phyloP scores from a whole-genome alignment of 2,113 vertebrate genomes.

The Guaruba guarouba region DNA sequence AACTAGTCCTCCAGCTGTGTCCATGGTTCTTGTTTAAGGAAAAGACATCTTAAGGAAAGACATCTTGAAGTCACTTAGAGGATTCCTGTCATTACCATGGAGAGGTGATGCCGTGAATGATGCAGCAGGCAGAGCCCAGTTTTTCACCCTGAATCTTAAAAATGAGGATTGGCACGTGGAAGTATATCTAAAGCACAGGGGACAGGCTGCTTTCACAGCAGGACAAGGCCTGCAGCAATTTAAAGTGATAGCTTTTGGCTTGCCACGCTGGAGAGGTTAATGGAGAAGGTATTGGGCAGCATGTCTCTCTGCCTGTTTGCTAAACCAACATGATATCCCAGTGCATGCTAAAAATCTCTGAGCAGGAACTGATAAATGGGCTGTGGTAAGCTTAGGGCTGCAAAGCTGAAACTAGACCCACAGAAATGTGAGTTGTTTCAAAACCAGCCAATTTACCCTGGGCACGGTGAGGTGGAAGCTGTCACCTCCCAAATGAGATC shows the following conservation, averaged over 20 bases:
- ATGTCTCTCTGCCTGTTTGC: neutral
- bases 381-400: neutral
- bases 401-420: neutral
- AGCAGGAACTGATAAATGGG: constrained; percentile 29
- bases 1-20: neutral
- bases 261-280: constrained; percentile 7
- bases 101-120: neutral
- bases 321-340: neutral
- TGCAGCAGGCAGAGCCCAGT: neutral
- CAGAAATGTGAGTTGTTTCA: neutral
- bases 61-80: neutral
- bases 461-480: neutral
- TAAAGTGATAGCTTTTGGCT: neutral
- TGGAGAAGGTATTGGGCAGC: neutral
- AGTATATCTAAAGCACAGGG: neutral
- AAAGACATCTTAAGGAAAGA: neutral
- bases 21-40: neutral
- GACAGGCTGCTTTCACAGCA: constrained; percentile 49
- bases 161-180: neutral
- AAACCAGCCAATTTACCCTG: neutral
- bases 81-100: neutral
- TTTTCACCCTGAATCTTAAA: neutral
- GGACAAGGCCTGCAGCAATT: constrained; percentile 24
- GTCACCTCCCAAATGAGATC: neutral
- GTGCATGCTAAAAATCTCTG: neutral